Conservation (phyloP, 2,113 vertebrate species). For the Rhombomys opimus region DNA sequence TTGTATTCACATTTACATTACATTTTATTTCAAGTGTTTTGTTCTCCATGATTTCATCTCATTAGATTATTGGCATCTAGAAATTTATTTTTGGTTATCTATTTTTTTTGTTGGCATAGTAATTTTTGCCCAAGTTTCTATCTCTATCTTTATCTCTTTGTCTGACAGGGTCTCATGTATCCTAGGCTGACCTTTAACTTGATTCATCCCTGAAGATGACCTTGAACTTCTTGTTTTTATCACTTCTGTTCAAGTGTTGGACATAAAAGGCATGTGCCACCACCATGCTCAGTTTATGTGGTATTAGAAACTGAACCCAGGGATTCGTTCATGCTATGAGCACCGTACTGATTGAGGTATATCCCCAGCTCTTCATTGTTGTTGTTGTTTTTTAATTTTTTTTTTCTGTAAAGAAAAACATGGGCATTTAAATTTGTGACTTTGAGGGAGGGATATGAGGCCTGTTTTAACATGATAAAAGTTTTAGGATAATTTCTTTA, state of each 20-base stretch:
- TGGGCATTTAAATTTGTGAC: background rate
- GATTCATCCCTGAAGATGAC: background rate
- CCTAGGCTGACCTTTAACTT: background rate
- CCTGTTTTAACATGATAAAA: slow-evolving; percentile 10
- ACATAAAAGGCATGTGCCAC: background rate
- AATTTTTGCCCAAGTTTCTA: background rate
- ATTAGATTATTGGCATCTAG: background rate
- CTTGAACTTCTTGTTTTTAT: background rate
- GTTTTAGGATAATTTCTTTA: background rate
- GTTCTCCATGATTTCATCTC: background rate
- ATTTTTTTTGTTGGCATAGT: background rate
- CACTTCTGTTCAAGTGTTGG: background rate
- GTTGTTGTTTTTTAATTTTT: background rate
- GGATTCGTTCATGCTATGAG: background rate
- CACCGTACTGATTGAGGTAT: background rate
- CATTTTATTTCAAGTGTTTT: background rate
- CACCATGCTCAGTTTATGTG: background rate
- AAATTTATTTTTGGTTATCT: background rate
- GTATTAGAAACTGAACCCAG: background rate
- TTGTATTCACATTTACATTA: background rate
- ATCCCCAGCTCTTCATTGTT: background rate
- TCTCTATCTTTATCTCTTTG: background rate
- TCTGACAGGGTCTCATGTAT: background rate
- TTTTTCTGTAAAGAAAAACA: slow-evolving; percentile 8
- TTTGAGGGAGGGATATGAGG: background rate